Conservation (phyloP, 2,888 invertebrate genomes). For the Melanargia galathea region DNA sequence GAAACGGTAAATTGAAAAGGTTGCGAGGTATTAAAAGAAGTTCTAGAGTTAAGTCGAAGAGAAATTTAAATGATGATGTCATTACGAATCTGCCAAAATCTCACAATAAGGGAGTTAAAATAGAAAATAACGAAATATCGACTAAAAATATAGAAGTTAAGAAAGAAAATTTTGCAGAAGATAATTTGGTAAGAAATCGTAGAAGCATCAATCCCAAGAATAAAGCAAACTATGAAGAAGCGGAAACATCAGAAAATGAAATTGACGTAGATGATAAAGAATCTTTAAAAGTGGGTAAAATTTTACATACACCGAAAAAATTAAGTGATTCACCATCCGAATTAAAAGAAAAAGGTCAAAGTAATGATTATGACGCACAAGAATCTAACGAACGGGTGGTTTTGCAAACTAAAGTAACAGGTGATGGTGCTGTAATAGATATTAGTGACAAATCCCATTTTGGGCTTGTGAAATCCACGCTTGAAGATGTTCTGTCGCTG, state of each 20-base stretch:
- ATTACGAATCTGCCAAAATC: not conserved
- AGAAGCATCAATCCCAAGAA: constrained; percentile 42
- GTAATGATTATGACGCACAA: constrained; percentile 43
- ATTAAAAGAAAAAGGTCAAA: constrained; percentile 38
- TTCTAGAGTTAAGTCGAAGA: constrained; percentile 27
- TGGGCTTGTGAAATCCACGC: constrained; percentile 59
- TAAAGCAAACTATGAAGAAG: constrained; percentile 38
- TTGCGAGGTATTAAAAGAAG: constrained; percentile 29
- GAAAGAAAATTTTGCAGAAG: constrained; percentile 32
- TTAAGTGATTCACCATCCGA: constrained; percentile 53
- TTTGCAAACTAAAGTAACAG: constrained; percentile 54
- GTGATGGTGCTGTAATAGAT: constrained; percentile 51
- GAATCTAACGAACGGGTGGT: constrained; percentile 46
- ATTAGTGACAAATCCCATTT: constrained; percentile 52
- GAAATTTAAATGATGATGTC: constrained; percentile 16
- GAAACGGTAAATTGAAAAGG: constrained; percentile 23
- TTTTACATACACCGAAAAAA: constrained; percentile 57
- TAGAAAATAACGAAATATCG: constrained; percentile 12
- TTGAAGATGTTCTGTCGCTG: constrained; percentile 57
- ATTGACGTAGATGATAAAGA: constrained; percentile 49
- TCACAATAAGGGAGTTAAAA: constrained; percentile 4
- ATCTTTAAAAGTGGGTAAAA: constrained; percentile 53
- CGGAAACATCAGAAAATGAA: constrained; percentile 53
- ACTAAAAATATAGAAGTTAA: constrained; percentile 31
- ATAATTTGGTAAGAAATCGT: constrained; percentile 40